Conservation (phyloP, 2,888 invertebrate genomes). For the Eulithis testata region DNA sequence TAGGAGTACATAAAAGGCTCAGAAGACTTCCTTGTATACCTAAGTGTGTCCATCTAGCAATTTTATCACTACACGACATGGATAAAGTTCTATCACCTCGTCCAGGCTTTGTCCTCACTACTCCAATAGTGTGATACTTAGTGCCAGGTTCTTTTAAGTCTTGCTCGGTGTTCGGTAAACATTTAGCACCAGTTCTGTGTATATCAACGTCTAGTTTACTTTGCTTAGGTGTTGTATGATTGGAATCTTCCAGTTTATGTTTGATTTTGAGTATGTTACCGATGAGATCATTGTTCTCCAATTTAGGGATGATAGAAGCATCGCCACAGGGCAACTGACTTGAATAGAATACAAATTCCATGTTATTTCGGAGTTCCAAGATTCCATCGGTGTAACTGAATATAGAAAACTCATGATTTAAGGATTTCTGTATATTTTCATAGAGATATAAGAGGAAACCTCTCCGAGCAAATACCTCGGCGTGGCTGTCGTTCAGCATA, state of each 20-base stretch:
- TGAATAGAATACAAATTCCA: constrained; percentile 92
- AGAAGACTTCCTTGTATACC: constrained; percentile 94
- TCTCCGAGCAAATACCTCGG: constrained; percentile 94
- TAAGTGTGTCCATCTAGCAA: constrained; percentile 94
- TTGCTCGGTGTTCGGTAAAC: constrained; percentile 81
- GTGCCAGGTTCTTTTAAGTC: constrained; percentile 85
- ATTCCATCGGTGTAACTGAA: constrained; percentile 56
- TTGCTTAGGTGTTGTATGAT: constrained; percentile 53
- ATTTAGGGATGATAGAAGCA: constrained; percentile 92
- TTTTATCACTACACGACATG: constrained; percentile 97
- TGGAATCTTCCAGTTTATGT: constrained; percentile 48
- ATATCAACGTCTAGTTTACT: constrained; percentile 64
- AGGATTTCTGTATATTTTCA: constrained; percentile 80
- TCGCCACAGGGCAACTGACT: constrained; percentile 97
- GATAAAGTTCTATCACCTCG: constrained; percentile 95
- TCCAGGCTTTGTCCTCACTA: constrained; percentile 94
- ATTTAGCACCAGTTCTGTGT: constrained; percentile 96
- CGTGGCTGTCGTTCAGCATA: constrained; percentile 95
- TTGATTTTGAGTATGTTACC: constrained; percentile 63
- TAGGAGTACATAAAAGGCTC: constrained; percentile 85
- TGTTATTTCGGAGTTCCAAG: constrained; percentile 80
- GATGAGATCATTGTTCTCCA: constrained; percentile 54
- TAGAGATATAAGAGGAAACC: constrained; percentile 92
- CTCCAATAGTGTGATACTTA: constrained; percentile 88
- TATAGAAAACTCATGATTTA: constrained; percentile 62